Conservation (phyloP, 2,888 invertebrate genomes). For the Drosophila nr. medialis region DNA sequence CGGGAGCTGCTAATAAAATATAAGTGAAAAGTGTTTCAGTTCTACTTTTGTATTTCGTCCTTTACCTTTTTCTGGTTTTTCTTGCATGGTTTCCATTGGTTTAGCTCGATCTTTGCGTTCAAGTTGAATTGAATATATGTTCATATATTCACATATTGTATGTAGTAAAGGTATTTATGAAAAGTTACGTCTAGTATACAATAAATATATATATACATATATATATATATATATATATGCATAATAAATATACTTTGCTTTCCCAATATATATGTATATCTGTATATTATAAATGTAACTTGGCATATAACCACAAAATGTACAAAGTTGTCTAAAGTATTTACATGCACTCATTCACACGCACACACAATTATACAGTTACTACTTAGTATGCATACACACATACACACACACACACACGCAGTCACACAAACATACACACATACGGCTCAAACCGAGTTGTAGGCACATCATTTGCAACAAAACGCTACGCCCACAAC, state of each 20-base stretch:
- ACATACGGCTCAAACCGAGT: conserved; percentile 46
- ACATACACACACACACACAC: conserved; percentile 13
- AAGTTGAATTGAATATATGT: conserved; percentile 44
- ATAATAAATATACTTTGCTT: conserved; percentile 56
- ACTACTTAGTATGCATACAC: conserved; percentile 19
- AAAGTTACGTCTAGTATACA: conserved; percentile 56
- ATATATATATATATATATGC: conserved; percentile 45
- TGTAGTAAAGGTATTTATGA: conserved; percentile 57
- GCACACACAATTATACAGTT: conserved; percentile 11
- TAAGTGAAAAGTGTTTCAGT: conserved; percentile 46
- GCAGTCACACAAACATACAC: conserved; percentile 16
- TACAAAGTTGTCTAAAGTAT: conserved; percentile 48
- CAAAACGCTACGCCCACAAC: conserved; percentile 68
- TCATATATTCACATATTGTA: conserved; percentile 24
- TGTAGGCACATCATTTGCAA: conserved; percentile 81
- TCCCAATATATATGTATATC: conserved; percentile 38
- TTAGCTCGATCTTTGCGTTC: conserved; percentile 53
- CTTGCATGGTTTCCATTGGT: conserved; percentile 39
- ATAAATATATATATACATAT: conserved; percentile 57
- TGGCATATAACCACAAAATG: conserved; percentile 60
- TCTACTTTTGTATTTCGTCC: conserved; percentile 31
- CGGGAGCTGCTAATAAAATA: conserved; percentile 58
- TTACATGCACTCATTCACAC: conserved; percentile 25
- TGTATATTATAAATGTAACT: conserved; percentile 65
- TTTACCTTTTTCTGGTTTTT: conserved; percentile 2